Evolutionary conservation across 2,113 vertebrate species (phyloP), one percentile per base, ranked within the genome.

Genomic region (Parotia lawesii): DNA sequence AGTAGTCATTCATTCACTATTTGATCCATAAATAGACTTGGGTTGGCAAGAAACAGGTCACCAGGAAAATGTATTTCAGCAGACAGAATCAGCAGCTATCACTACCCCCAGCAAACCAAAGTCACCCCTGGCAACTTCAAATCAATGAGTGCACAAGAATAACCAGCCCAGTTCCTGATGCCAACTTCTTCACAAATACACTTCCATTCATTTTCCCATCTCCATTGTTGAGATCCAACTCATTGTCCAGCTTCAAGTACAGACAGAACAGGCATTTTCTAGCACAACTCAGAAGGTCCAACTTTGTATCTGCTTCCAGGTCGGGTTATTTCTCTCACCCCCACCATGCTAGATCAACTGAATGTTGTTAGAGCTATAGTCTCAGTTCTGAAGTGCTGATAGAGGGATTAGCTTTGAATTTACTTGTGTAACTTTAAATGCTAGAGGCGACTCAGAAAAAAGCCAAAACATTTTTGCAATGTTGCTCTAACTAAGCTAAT

Each of bases 21-120:
- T 74, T 89, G 40, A 79, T 80, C 78, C 75, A 90, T 80, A 95
- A 95, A 95, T 87, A 93, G 87, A 66, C 71, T 83, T 44, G 18
- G 19, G 17, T 21, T 83, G 64, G 90, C 82, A 92, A 88, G 82
- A 93, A 95, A 62, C 40, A 33, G 54, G 70, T 90, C 87, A 92
- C 42, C 42, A 79, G 74, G 74, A 91, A 95, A 96, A 75, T 10
- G 50, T 35, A 89, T 76, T 76, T 90, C 89, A 85, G 77, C 62
- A 92, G 66, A 50, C 44, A 53, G 70, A 89, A 78, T 29, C 61
- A 75, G 84, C 48, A 78, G 45, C 58, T 89, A 72, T 24, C 38
- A 65, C 48, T 57, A 65, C 48, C 45, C 44, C 57, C 65, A 84
- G 35, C 23, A 90, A 89, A 69, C 48, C 50, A 66, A 72, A 75